Evolutionary conservation across 2,113 vertebrate species (phyloP), one percentile per base, ranked within the genome.

Genomic region (Turnix velox): DNA sequence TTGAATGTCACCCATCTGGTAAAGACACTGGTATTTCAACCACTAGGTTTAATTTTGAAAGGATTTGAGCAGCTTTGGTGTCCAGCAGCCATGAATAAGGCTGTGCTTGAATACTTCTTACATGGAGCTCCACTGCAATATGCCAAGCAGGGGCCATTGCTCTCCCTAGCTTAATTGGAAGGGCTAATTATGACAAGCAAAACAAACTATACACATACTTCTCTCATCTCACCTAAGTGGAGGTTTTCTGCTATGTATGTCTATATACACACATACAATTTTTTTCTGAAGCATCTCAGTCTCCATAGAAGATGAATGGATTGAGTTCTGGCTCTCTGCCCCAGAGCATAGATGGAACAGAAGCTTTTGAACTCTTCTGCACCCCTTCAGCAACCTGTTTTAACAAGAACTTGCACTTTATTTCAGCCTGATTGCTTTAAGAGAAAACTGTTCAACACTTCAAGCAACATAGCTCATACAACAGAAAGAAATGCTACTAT

Each of bases 31-130:
- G 7, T 86, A 90, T 92, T 93, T 86, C 48, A 84, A 92, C 69
- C 81, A 57, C 51, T 35, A 81, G 45, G 33, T 82, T 94, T 90
- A 74, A 94, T 85, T 96, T 73, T 68, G 66, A 87, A 95, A 67
- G 49, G 84, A 80, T 90, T 95, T 88, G 58, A 84, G 59, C 52
- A 93, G 79, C 55, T 95, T 57, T 94, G 30, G 61, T 61, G 79
- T 74, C 80, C 80, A 87, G 80, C 40, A 94, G 33, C 61, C 68
- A 59, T 33, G 31, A 94, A 93, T 72, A 92, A 94, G 71, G 90
- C 86, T 65, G 40, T 52, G 57, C 57, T 52, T 45, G 23, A 78
- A 52, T 10, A 72, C 24, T 78, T 84, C 58, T 67, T 61, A 16
- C 35, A 43, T 1, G 30, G 55, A 90, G 59, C 63, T 83, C 51